phyloP scores from a whole-genome alignment of 1,140 invertebrate genomes.

The Babylonia areolata region DNA sequence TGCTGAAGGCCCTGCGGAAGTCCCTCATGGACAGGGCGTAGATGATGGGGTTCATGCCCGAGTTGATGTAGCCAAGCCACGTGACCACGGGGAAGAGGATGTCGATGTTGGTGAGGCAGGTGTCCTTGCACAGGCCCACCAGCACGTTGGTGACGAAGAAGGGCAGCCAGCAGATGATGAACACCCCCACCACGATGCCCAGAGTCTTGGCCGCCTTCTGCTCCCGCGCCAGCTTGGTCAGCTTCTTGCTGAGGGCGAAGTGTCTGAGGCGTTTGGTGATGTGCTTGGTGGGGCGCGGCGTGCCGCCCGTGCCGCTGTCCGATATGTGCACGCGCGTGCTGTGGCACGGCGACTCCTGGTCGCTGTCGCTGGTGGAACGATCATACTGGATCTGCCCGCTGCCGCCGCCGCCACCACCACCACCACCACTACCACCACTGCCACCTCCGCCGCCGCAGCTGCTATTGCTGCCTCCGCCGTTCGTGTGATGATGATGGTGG shows the following conservation, averaged over 20 bases:
- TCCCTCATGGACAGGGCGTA: constrained; percentile 83
- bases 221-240: constrained; percentile 81
- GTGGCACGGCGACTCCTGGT: constrained; percentile 49
- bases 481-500: constrained; percentile 17
- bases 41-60: constrained; percentile 77
- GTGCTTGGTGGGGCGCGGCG: constrained; percentile 57
- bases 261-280: constrained; percentile 68
- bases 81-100: constrained; percentile 71
- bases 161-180: constrained; percentile 97
- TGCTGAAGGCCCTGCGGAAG: constrained; percentile 82
- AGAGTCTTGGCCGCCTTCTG: constrained; percentile 96
- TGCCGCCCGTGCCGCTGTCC: constrained; percentile 26
- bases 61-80: constrained; percentile 78
- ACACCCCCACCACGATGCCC: constrained; percentile 95
- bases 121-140: constrained; percentile 83
- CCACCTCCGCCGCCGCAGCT: too few species aligned
- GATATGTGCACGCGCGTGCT: constrained; percentile 37
- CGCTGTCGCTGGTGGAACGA: constrained; percentile 49
- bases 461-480: constrained; percentile 25
- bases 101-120: constrained; percentile 74
- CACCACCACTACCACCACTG: constrained; percentile 44
- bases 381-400: constrained; percentile 32
- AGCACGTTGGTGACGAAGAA: constrained; percentile 95
- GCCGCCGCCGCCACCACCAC: too few species aligned
- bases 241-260: constrained; percentile 70